phyloP scores from a whole-genome alignment of 2,888 invertebrate species.

The Monochamus alternatus region DNA sequence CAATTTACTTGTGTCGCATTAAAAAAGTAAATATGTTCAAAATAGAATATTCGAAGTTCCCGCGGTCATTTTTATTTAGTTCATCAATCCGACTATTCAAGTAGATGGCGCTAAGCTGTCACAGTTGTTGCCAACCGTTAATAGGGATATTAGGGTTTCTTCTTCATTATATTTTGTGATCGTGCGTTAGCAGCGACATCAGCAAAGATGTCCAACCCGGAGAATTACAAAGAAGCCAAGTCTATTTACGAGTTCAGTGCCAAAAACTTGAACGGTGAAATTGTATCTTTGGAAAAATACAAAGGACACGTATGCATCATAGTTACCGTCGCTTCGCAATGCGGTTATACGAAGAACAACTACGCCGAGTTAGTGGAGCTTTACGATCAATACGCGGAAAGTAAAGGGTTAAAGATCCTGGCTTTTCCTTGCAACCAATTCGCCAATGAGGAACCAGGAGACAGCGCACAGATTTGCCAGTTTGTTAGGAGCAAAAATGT shows the following conservation, averaged over 20 bases:
- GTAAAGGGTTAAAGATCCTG: slow-evolving; percentile 82
- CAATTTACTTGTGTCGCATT: too few species aligned
- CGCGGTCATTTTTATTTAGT: too few species aligned
- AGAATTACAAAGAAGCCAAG: slow-evolving; percentile 78
- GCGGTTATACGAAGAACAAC: slow-evolving; percentile 87
- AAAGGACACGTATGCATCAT: slow-evolving; percentile 87
- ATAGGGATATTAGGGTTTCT: too few species aligned
- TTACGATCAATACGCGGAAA: slow-evolving; percentile 81
- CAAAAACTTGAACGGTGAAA: slow-evolving; percentile 86
- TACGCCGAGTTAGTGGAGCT: slow-evolving; percentile 88
- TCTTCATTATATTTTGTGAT: too few species aligned
- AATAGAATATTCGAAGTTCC: too few species aligned
- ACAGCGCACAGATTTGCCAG: slow-evolving; percentile 76
- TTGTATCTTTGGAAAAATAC: slow-evolving; percentile 85
- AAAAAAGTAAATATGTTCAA: too few species aligned
- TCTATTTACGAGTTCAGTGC: slow-evolving; percentile 88
- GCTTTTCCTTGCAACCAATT: slow-evolving; percentile 94
- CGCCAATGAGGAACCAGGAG: slow-evolving; percentile 80
- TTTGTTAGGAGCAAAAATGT: slow-evolving; percentile 78
- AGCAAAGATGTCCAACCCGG: slow-evolving; percentile 58
- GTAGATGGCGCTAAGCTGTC: too few species aligned
- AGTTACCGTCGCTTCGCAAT: slow-evolving; percentile 92
- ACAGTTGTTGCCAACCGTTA: too few species aligned
- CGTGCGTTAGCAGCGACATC: slow-evolving; percentile 40
- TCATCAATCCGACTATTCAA: too few species aligned